phyloP scores from a whole-genome alignment of 2,888 invertebrate species.

The Caenorhabditis zanzibari region DNA sequence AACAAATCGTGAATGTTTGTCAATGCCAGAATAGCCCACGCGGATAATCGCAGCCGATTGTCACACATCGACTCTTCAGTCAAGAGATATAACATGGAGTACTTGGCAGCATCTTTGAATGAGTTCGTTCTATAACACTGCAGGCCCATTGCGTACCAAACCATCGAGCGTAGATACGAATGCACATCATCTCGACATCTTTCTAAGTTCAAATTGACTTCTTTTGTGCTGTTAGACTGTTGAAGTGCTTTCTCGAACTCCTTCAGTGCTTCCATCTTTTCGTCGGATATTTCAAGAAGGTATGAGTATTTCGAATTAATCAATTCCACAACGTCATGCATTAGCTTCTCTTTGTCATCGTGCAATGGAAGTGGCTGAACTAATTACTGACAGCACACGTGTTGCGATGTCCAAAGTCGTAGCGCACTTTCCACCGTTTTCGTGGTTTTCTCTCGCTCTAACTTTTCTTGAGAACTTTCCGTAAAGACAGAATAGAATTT shows the following conservation, averaged over 20 bases:
- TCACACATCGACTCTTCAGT: constrained; percentile 35
- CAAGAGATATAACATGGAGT: constrained; percentile 48
- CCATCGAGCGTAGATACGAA: constrained; percentile 40
- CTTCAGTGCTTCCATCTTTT: constrained; percentile 39
- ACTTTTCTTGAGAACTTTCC: constrained; percentile 67
- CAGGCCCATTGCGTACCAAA: constrained; percentile 71
- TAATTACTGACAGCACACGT: constrained; percentile 59
- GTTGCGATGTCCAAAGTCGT: constrained; percentile 31
- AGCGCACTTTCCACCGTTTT: constrained; percentile 26
- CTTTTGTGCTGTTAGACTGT: not conserved
- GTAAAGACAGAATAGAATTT: constrained; percentile 67
- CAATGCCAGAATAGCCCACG: constrained; percentile 72
- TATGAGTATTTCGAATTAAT: constrained; percentile 59
- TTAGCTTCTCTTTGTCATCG: constrained; percentile 70
- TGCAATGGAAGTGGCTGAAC: constrained; percentile 68
- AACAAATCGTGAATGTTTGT: constrained; percentile 62
- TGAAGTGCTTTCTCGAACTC: constrained; percentile 54
- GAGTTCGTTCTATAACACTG: constrained; percentile 42
- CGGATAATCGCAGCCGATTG: constrained; percentile 52
- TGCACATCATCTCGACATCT: constrained; percentile 51
- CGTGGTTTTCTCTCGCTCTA: constrained; percentile 62
- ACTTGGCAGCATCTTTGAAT: constrained; percentile 51
- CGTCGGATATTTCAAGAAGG: constrained; percentile 43
- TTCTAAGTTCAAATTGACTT: constrained; percentile 7
- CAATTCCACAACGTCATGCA: constrained; percentile 67